Base-by-base conservation (phyloP, 92 coral and sea anemone species). In the Ricordea florida region DNA sequence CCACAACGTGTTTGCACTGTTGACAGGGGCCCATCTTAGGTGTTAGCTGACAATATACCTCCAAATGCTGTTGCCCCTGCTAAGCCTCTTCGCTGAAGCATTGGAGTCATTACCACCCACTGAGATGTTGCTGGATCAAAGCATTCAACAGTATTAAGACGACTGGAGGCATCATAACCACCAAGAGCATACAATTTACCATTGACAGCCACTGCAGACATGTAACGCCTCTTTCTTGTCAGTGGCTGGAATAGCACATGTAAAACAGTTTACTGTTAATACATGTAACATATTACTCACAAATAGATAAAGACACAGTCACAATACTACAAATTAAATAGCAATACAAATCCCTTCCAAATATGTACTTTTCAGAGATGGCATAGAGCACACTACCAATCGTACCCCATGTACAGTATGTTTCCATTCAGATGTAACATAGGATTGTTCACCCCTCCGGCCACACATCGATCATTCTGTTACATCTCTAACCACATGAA, bases 51-150 rank as follows among this genome's bases (percentile, higher is more conserved):
- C 32, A 9, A 1, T 34, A 17, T 81, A 92, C 98, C 97, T 49
- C 71, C 97, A 47, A 92, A 72, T 11, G 85, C 80, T 5, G 96
- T 89, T 6, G 98, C 98, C 1, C 97, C 98, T 38, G 98, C 98
- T 23, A 94, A 87, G 18, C 97, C 98, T 25, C 98, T 81, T 38
- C 97, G 91, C 65, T 94, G 98, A 29, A 92, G 71, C 98, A 94
- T 94, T 10, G 97, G 89, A 18, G 98, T 91, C 53, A 88, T 76
- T 10, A 80, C 78, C 5, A 80, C 79, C 98, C 98, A 94, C 56
- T 85, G 89, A n/a, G 81, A 62, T 13, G 80, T 85, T 29, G 64
- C 55, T 37, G 84, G 81, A 60, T 94, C 97, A 64, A 85, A 92
- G 66, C 97, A 94, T 49, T 94, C 98, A 16, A 94, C 97, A 14